Evolutionary conservation across 2,113 vertebrate genomes (phyloP).

Genomic region (Coryphaenoides rupestris): DNA sequence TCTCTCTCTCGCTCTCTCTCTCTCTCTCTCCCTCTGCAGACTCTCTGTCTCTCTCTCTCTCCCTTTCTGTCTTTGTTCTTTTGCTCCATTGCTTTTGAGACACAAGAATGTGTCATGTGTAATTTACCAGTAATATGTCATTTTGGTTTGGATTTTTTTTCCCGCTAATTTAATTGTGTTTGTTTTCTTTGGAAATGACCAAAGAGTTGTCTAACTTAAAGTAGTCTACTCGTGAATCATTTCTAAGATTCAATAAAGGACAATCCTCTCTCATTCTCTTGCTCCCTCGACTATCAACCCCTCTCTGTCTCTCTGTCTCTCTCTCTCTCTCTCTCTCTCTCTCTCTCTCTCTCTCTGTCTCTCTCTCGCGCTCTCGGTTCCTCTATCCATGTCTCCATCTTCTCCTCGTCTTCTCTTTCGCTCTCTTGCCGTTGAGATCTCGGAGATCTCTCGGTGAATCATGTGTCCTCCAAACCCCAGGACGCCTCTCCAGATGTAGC

Average conservation of each 20-base stretch:
- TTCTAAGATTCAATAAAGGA: too few species aligned
- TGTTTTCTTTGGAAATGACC: too few species aligned
- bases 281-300: too few species aligned
- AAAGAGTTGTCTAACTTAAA: too few species aligned
- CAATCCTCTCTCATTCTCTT: too few species aligned
- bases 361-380: background rate
- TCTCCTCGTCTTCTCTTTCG: background rate
- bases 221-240: too few species aligned
- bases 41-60: background rate
- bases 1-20: background rate
- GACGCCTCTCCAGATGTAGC: too few species aligned
- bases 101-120: background rate
- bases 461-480: too few species aligned
- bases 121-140: background rate
- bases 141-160: too few species aligned
- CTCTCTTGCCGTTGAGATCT: too few species aligned
- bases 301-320: constrained; percentile 5
- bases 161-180: too few species aligned
- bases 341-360: background rate
- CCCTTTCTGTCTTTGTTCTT: background rate
- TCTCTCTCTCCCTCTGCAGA: background rate
- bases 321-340: constrained; percentile 1
- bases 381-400: background rate
- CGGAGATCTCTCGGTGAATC: too few species aligned
- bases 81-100: background rate